Conservation (phyloP, 2,797 vertebrate genomes). For the Myripristis jacobus region DNA sequence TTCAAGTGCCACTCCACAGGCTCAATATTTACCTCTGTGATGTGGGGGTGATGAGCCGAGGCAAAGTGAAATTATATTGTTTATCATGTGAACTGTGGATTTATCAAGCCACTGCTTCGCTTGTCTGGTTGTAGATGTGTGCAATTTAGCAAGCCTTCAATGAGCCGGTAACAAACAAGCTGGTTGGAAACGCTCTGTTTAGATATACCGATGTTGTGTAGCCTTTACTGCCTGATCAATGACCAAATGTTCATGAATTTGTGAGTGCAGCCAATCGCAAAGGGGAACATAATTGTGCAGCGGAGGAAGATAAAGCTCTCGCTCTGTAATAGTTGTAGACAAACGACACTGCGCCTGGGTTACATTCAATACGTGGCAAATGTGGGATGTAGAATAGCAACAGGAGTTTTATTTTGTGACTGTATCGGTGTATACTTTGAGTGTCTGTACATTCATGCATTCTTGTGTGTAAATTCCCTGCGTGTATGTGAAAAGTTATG, state of each 20-base stretch:
- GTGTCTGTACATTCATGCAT: slow-evolving; percentile 24
- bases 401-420: slow-evolving; percentile 9
- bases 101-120: slow-evolving; percentile 18
- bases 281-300: slow-evolving; percentile 8
- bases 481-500: slow-evolving; percentile 32
- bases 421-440: slow-evolving; percentile 19
- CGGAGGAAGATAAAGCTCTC: slow-evolving; percentile 1
- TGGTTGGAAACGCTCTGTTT: slow-evolving; percentile 1
- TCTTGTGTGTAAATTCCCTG: slow-evolving; percentile 21
- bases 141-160: not conserved
- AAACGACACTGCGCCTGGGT: not conserved
- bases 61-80: slow-evolving; percentile 30
- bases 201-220: slow-evolving; percentile 7
- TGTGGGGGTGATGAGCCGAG: slow-evolving; percentile 3
- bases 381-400: slow-evolving; percentile 6
- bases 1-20: not conserved
- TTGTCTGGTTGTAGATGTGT: slow-evolving; percentile 12
- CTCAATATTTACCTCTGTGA: not conserved
- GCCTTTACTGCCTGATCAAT: slow-evolving; percentile 35
- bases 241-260: slow-evolving; percentile 7
- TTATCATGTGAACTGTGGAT: slow-evolving; percentile 31
- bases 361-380: not conserved
- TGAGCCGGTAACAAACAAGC: not conserved
- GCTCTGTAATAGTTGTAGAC: not conserved
- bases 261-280: slow-evolving; percentile 7